Base-by-base conservation (phyloP, 2,888 invertebrate species). In the Pandemis corylana region DNA sequence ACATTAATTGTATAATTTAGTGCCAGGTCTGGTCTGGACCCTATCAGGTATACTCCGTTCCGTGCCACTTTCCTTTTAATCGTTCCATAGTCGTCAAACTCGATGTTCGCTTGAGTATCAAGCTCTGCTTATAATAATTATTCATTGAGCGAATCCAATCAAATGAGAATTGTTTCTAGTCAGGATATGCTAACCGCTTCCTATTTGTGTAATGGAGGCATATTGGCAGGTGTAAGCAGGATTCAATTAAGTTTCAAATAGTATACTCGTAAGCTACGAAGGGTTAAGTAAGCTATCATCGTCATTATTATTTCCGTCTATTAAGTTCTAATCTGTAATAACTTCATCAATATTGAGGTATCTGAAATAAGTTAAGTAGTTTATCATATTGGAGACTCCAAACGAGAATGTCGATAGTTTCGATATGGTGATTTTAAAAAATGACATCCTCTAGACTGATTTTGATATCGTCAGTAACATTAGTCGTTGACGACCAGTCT, bases 31-130 rank as follows among this genome's bases (percentile, higher is more conserved):
- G n/a, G 62, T 62, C 66, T 65, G 69, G 79, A 82, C 80, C 82
- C 80, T 83, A 82, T 83, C 83, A 83, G 83, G 82, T 80, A 78
- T 62, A 77, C 79, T 75, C 82, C 69, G 78, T 44, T 70, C 49
- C 78, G 82, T 80, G 79, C 84, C 79, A 82, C 86, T 87, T 86
- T 87, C 87, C 83, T 83, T 78, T 79, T 83, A 85, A 85, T 85
- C 80, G 81, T 62, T 77, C 81, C 82, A 76, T 83, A 85, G 87
- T 81, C 77, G 89, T 87, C 83, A 82, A 84, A 87, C 89, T 78
- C 68, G 87, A 82, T 81, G 84, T 85, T 84, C 84, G 83, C 82
- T 80, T 81, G 79, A 66, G 70, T 63, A 28, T 69, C 82, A 81
- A 78, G 85, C 82, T 83, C 82, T 82, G 83, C 74, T 77, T 76